Evolutionary conservation across 2,797 vertebrate genomes (phyloP).

Genomic region (Sebastes elongatus): DNA sequence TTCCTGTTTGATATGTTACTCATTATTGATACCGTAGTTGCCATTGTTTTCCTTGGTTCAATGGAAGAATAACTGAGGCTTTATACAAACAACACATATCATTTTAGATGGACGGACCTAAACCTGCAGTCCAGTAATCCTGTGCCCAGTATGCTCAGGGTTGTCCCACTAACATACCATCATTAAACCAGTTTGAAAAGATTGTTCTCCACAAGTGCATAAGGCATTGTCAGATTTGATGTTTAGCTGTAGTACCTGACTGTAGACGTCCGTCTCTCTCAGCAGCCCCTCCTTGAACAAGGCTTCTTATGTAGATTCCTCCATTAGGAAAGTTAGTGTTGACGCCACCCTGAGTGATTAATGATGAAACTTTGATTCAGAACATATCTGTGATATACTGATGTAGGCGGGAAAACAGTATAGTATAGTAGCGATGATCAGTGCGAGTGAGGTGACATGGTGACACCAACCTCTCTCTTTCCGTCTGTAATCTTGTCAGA

Average conservation of each 20-base stretch:
- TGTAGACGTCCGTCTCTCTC: slow-evolving; percentile 85
- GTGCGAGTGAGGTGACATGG: background rate
- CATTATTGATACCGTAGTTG: background rate
- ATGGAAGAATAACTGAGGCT: background rate
- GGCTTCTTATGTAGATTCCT: slow-evolving; percentile 88
- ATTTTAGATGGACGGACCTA: background rate
- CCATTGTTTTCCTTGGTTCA: background rate
- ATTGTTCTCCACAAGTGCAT: background rate
- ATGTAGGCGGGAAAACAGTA: background rate
- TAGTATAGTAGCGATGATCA: background rate
- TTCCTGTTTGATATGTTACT: background rate
- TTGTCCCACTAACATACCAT: background rate
- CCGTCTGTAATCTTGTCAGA: slow-evolving; percentile 34
- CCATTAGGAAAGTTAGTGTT: slow-evolving; percentile 80
- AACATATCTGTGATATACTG: background rate
- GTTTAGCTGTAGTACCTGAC: slow-evolving; percentile 72
- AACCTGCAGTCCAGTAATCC: background rate
- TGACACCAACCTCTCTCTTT: background rate
- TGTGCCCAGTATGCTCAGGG: background rate
- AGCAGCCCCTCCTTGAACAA: slow-evolving; percentile 85
- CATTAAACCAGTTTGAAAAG: background rate
- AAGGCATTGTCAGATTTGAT: background rate
- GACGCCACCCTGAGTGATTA: slow-evolving; percentile 82
- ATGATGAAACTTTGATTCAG: background rate
- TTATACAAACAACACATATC: background rate